Conservation (phyloP, 2,888 invertebrate species). For the Drosophila histrio region DNA sequence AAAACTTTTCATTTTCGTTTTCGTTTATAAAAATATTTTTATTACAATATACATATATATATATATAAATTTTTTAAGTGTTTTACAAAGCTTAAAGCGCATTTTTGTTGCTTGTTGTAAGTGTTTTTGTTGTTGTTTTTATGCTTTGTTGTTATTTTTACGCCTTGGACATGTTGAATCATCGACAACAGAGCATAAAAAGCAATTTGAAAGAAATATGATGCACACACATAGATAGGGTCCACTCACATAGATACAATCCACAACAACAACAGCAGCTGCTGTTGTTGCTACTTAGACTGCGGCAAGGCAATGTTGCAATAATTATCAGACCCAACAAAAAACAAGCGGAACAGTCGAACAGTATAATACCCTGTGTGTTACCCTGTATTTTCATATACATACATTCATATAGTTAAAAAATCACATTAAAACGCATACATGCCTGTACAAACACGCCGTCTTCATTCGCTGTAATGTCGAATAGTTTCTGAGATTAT, state of each 20-base stretch:
- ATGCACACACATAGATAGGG: constrained; percentile 41
- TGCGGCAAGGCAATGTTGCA: constrained; percentile 58
- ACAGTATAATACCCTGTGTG: too few relatives aligned
- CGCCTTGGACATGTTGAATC: constrained; percentile 69
- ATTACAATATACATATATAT: too few relatives aligned
- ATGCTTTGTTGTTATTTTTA: constrained; percentile 59
- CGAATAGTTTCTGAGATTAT: too few relatives aligned
- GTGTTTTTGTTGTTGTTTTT: constrained; percentile 22
- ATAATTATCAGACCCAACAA: constrained; percentile 59
- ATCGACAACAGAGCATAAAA: constrained; percentile 64
- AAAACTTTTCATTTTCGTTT: constrained; percentile 47
- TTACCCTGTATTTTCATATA: too few relatives aligned
- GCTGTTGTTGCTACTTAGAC: constrained; percentile 17
- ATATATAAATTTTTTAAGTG: constrained; percentile 59
- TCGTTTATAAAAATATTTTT: constrained; percentile 63
- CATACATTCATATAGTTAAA: too few relatives aligned
- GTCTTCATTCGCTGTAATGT: too few relatives aligned
- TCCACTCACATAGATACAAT: constrained; percentile 22
- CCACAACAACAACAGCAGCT: constrained; percentile 26
- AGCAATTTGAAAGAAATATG: constrained; percentile 59
- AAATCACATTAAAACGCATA: too few relatives aligned
- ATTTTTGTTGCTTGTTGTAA: constrained; percentile 13
- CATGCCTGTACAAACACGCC: too few relatives aligned
- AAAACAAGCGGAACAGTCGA: too few relatives aligned
- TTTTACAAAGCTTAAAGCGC: constrained; percentile 51